A percentile compares a stretch with the other conserved stretches of the same genome.
Evolutionary conservation across 1,140 invertebrate species (phyloP).

Genomic region (Drosophila erecta): DNA sequence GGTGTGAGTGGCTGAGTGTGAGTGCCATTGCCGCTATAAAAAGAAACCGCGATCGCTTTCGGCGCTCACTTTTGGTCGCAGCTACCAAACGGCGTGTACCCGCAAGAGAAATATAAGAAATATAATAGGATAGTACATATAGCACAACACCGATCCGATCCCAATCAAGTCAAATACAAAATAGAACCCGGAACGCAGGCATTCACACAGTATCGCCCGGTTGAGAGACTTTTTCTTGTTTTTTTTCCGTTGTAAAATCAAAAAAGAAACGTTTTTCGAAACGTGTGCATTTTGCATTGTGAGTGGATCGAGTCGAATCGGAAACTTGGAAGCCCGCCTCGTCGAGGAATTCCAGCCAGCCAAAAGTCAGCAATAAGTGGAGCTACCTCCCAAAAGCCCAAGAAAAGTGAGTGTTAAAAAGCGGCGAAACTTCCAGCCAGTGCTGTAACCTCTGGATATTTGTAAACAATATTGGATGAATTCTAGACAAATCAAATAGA

Average conservation of each 20-base stretch:
- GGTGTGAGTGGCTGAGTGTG: slow-evolving; percentile 15
- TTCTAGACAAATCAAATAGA: too few relatives aligned
- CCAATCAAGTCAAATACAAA: slow-evolving; percentile 19
- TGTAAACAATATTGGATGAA: too few relatives aligned
- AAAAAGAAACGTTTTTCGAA: slow-evolving; percentile 15
- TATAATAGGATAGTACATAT: slow-evolving; percentile 3
- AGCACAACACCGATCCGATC: slow-evolving; percentile 14
- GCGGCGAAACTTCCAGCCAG: background rate
- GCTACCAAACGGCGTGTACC: slow-evolving; percentile 71
- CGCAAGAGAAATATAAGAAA: slow-evolving; percentile 11
- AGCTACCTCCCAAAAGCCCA: background rate
- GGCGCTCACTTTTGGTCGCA: slow-evolving; percentile 79
- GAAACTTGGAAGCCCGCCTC: slow-evolving; percentile 1
- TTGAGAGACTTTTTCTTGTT: slow-evolving; percentile 18
- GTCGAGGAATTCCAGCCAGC: slow-evolving; percentile 23
- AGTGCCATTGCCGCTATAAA: slow-evolving; percentile 62
- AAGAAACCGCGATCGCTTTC: slow-evolving; percentile 73
- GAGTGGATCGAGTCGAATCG: slow-evolving; percentile 29
- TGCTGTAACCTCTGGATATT: background rate
- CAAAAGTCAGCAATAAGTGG: background rate
- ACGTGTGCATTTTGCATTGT: slow-evolving; percentile 35
- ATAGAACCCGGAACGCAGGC: slow-evolving; percentile 18
- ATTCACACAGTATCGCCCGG: background rate
- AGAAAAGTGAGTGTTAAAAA: slow-evolving; percentile 7
- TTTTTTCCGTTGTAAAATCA: slow-evolving; percentile 24